Percentiles rank a stretch among this genome's conserved stretches.
These are phyloP conservation scores for Pyralis farinalis DNA, from an alignment of 2,888 invertebrate species.

Conservation along the genomic window DNA sequence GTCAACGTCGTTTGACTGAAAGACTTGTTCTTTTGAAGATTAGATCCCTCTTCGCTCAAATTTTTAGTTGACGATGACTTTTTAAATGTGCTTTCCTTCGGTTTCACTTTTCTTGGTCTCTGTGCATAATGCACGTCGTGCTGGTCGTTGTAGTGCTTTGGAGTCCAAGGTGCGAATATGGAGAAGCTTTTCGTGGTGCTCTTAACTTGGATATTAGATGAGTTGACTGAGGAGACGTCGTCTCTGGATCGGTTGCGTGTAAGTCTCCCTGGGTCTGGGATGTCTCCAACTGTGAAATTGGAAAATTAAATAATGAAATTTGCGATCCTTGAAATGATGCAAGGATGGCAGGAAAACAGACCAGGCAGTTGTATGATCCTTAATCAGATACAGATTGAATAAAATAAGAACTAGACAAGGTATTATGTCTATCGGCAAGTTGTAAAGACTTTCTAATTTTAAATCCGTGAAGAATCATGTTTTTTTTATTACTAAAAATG, in stretches of 20 bases:
- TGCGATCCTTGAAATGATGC: too few relatives aligned
- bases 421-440: too few relatives aligned
- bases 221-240: slow-evolving; percentile 85
- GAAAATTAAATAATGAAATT: neutral
- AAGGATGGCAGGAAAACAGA: too few relatives aligned
- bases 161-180: slow-evolving; percentile 92
- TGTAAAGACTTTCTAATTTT: too few relatives aligned
- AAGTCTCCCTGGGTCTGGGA: slow-evolving; percentile 86
- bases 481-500: too few relatives aligned
- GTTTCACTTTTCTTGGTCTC: slow-evolving; percentile 62
- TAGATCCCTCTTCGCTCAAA: slow-evolving; percentile 44
- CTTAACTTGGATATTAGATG: slow-evolving; percentile 84
- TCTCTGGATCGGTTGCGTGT: slow-evolving; percentile 86
- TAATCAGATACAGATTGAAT: too few relatives aligned
- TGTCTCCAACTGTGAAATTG: slow-evolving; percentile 85
- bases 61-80: slow-evolving; percentile 72
- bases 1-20: slow-evolving; percentile 68
- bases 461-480: too few relatives aligned
- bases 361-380: too few relatives aligned
- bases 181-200: slow-evolving; percentile 90
- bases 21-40: slow-evolving; percentile 72
- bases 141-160: slow-evolving; percentile 86
- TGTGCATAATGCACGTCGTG: slow-evolving; percentile 91
- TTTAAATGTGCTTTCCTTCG: slow-evolving; percentile 50
- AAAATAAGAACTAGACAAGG: too few relatives aligned